phyloP scores from a whole-genome alignment of 2,797 vertebrate species.

The Cossypha dichroa region DNA sequence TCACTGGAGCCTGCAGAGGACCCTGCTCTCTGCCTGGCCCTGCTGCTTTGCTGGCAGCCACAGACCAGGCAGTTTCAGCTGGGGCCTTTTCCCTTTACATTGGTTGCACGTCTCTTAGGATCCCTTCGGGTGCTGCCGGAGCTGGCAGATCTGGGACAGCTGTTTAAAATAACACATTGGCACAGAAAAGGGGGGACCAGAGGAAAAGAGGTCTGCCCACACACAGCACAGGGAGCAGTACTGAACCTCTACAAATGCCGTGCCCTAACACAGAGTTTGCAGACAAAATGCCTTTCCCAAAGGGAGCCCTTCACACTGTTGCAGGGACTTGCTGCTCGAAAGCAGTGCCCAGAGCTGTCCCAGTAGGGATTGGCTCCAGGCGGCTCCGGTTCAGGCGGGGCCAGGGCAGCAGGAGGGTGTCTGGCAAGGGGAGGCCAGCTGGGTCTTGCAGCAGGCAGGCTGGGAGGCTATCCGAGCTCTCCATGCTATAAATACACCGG shows the following conservation, averaged over 20 bases:
- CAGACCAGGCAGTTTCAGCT: background rate
- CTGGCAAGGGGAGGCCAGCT: background rate
- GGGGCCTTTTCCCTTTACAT: background rate
- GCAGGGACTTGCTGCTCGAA: background rate
- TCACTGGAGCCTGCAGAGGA: background rate
- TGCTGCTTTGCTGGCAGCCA: background rate
- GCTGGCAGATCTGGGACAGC: slow-evolving; percentile 73
- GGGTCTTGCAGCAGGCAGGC: background rate
- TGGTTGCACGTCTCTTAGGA: background rate
- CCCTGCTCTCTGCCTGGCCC: background rate
- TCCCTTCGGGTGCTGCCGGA: slow-evolving; percentile 57
- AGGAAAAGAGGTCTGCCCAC: slow-evolving; percentile 49
- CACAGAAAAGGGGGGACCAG: slow-evolving; percentile 3
- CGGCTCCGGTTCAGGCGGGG: background rate
- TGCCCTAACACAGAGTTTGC: background rate
- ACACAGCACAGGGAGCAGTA: rapidly evolving
- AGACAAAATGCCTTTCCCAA: background rate
- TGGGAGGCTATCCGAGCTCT: slow-evolving; percentile 16
- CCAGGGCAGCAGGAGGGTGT: background rate
- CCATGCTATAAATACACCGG: slow-evolving; percentile 10
- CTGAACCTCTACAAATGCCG: background rate
- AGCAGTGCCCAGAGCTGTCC: background rate
- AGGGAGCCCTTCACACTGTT: background rate
- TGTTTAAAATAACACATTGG: slow-evolving; percentile 73
- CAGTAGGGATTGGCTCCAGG: rapidly evolving